Conservation (phyloP, 1,140 invertebrate genomes). For the Bombus confusus region DNA sequence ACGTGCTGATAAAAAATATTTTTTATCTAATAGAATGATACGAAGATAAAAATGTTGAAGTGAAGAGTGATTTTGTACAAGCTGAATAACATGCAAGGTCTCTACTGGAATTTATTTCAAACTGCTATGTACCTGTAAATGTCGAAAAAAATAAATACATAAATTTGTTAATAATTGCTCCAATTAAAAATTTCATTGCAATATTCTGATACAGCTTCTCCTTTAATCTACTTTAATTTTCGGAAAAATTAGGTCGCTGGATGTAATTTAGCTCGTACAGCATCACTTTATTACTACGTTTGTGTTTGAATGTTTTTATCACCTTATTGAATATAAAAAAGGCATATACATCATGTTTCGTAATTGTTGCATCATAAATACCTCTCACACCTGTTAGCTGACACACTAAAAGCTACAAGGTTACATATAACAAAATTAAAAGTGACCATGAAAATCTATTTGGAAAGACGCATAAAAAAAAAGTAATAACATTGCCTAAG, state of each 20-base stretch:
- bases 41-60: neutral
- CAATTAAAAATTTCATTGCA: too few relatives aligned
- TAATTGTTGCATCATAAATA: neutral
- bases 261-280: neutral
- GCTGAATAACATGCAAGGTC: neutral
- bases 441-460: neutral
- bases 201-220: neutral
- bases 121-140: neutral
- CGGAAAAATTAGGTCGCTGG: neutral
- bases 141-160: too few relatives aligned
- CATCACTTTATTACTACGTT: neutral
- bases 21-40: neutral
- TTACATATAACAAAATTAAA: neutral
- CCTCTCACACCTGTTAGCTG: neutral
- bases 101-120: neutral
- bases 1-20: neutral
- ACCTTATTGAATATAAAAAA: neutral
- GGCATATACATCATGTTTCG: neutral
- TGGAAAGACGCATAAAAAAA: neutral
- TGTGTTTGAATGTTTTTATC: too few relatives aligned
- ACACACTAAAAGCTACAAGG: neutral
- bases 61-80: neutral
- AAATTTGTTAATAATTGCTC: too few relatives aligned
- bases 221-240: neutral
- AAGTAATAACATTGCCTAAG: neutral